Evolutionary conservation across 1,140 invertebrate species (phyloP), one percentile per base, ranked within the genome.

Genomic region (Orius insidiosus): DNA sequence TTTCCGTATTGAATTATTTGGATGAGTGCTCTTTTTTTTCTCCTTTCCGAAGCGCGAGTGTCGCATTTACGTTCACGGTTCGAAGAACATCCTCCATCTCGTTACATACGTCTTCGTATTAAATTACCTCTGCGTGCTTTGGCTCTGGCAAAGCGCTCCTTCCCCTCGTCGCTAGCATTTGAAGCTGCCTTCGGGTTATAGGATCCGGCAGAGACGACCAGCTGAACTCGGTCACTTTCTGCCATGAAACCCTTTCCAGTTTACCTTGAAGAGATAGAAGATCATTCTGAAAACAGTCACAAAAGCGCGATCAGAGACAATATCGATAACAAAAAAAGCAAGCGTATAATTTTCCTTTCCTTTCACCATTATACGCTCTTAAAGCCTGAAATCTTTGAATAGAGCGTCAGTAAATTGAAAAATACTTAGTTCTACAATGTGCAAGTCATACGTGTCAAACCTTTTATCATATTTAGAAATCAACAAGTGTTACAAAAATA

Each of bases 231-330:
- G 72, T 68, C 0, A 77, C 76, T 58, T 75, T 75, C 36, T 71
- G 68, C 78, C 79, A 84, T 0, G 78, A 80, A 0, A 78, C 62
- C 52, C 75, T 64, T 41, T 81, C 78, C 50, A 84, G 81, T 61
- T 81, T 80, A 19, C 73, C 63, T 56, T 75, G 76, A 6, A 77
- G 55, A 5, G 70, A 68, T 60, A 82, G 72, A 46, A 77, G 72
- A 39, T 80, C 77, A 2, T 75, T 44, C 69, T 72, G 43, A 1
- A 55, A 51, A 24, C 35, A 9, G 24, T 24, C 24, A 24, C 24
- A 24, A 24, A 24, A 24, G 24, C 24, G 24, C 24, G 24, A 24
- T 24, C 24, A 24, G 24, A 24, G 24, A 24, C 24, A 24, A 24
- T 24, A 36, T 36, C 9, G n/a, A 36, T 36, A 33, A 41, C n/a